A percentile compares a stretch with the other conserved stretches of the same genome.
Conservation (phyloP, 2,797 vertebrate genomes). For the Synanceia verrucosa region DNA sequence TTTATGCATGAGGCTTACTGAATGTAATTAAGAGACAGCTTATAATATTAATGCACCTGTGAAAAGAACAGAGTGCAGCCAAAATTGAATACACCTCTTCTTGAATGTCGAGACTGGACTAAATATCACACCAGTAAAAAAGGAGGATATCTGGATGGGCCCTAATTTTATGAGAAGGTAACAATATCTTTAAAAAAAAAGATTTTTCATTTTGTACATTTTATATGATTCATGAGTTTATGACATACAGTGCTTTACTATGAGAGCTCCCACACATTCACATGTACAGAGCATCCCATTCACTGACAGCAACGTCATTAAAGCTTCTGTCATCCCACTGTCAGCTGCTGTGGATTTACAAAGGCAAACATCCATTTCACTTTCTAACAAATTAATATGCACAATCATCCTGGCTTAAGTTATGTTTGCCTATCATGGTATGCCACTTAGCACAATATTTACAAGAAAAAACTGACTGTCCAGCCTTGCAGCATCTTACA, state of each 20-base stretch:
- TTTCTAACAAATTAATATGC: conserved; percentile 30
- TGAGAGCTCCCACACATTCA: conserved; percentile 1
- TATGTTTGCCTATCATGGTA: conserved; percentile 45
- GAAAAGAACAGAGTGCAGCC: too few species aligned
- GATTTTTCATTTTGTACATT: too few species aligned
- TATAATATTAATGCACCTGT: too few species aligned
- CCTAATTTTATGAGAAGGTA: too few species aligned
- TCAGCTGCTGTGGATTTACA: conserved; percentile 36
- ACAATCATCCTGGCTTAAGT: conserved; percentile 34
- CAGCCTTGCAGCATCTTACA: not conserved
- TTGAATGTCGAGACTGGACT: too few species aligned
- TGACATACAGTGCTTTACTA: not conserved
- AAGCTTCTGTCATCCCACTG: conserved; percentile 9
- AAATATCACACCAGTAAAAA: too few species aligned
- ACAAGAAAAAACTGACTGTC: conserved; percentile 6
- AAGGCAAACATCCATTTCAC: conserved; percentile 29
- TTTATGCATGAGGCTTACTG: too few species aligned
- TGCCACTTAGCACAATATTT: conserved; percentile 47
- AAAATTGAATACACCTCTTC: too few species aligned
- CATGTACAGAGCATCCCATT: conserved; percentile 1
- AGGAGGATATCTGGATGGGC: too few species aligned
- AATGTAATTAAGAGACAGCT: too few species aligned
- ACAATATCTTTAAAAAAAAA: too few species aligned
- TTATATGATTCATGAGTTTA: too few species aligned
- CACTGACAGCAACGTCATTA: not conserved